These are phyloP conservation scores for Rhinogobio ventralis DNA, from an alignment of 2,797 vertebrate species.

Conservation along the genomic window DNA sequence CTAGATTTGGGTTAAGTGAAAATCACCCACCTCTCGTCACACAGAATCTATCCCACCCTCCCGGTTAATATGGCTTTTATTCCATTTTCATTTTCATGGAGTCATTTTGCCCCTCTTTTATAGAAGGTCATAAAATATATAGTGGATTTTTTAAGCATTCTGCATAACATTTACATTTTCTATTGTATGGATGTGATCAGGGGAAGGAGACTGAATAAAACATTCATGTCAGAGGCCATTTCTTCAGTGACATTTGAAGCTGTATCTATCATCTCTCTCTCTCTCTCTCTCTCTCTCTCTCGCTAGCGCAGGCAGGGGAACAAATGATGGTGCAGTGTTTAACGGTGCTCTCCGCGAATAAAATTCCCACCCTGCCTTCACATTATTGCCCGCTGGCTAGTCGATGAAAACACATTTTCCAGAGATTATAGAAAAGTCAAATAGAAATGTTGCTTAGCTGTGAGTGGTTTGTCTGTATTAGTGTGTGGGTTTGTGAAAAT, in stretches of 20 bases:
- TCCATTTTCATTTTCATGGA: slow-evolving; percentile 74
- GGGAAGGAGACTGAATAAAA: slow-evolving; percentile 75
- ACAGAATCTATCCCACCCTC: slow-evolving; percentile 59
- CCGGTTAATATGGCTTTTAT: slow-evolving; percentile 74
- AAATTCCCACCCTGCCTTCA: slow-evolving; percentile 77
- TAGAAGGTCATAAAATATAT: slow-evolving; percentile 81
- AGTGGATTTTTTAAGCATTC: slow-evolving; percentile 69
- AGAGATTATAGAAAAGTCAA: slow-evolving; percentile 83
- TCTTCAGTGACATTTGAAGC: slow-evolving; percentile 80
- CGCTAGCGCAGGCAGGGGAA: slow-evolving; percentile 73
- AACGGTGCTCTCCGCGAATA: slow-evolving; percentile 77
- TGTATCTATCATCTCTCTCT: slow-evolving; percentile 76
- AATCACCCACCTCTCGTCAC: slow-evolving; percentile 66
- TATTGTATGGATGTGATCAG: slow-evolving; percentile 78
- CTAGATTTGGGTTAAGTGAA: slow-evolving; percentile 72
- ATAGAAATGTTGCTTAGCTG: slow-evolving; percentile 77
- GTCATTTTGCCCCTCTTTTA: slow-evolving; percentile 76
- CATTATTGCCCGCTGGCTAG: slow-evolving; percentile 77
- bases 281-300: slow-evolving; percentile 39
- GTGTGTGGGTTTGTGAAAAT: slow-evolving; percentile 72
- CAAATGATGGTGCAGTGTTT: slow-evolving; percentile 80
- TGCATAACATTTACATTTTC: slow-evolving; percentile 82
- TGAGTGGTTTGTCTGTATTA: slow-evolving; percentile 66
- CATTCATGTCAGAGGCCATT: slow-evolving; percentile 80
- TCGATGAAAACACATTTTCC: slow-evolving; percentile 76